A percentile compares a stretch with the other conserved stretches of the same genome.
Evolutionary conservation across 2,113 vertebrate species (phyloP).

Genomic region (Nestor notabilis): DNA sequence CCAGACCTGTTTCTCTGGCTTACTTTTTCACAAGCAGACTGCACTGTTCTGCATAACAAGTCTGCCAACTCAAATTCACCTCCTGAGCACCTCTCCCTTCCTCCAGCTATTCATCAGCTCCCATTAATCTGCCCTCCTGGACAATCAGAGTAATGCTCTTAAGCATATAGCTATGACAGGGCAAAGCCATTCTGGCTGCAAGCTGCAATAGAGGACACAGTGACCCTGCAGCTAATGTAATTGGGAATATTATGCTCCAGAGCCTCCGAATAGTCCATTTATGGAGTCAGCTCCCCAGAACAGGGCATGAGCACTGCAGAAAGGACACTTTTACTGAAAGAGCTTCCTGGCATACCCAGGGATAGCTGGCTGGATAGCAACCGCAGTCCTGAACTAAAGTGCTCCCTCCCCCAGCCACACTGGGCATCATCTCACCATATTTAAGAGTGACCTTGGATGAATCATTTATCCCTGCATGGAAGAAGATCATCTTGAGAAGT

Average conservation of each 20-base stretch:
- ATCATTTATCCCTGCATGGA: not conserved
- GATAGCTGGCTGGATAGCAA: not conserved
- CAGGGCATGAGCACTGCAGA: not conserved
- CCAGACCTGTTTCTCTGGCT: not conserved
- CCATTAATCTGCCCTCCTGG: not conserved
- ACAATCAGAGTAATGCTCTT: slow-evolving; percentile 39
- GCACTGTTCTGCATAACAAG: not conserved
- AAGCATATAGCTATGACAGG: not conserved
- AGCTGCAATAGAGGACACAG: not conserved
- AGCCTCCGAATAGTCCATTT: not conserved
- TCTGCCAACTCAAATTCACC: not conserved
- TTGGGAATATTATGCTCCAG: not conserved
- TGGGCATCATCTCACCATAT: not conserved
- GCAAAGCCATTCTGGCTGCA: not conserved
- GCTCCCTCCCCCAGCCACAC: not conserved
- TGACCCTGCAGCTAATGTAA: not conserved
- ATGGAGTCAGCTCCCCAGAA: not conserved
- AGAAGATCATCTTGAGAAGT: not conserved
- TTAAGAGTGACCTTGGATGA: not conserved
- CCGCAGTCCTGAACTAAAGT: not conserved
- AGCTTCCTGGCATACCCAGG: not conserved
- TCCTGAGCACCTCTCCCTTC: not conserved
- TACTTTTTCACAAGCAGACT: not conserved
- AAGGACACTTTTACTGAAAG: not conserved
- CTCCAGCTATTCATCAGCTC: not conserved